Conservation (phyloP, 2,888 invertebrate genomes). For the Pantelozetes paolii region DNA sequence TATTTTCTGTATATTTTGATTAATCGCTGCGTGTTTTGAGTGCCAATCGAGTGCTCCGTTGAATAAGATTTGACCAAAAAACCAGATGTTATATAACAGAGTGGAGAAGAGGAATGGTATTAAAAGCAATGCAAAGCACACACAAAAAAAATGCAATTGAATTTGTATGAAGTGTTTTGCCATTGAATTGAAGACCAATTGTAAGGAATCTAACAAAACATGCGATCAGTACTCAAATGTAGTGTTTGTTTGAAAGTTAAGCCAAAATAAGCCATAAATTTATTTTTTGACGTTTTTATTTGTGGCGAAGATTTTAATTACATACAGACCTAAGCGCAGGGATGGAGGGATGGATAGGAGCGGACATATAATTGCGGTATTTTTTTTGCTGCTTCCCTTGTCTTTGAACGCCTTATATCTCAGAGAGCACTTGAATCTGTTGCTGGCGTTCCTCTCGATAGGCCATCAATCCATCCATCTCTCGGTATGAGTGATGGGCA, state of each 20-base stretch:
- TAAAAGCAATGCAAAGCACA: neutral
- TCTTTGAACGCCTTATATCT: neutral
- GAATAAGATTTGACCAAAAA: neutral
- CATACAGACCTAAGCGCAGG: neutral
- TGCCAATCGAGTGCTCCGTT: neutral
- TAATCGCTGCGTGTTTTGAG: neutral
- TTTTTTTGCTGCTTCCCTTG: neutral
- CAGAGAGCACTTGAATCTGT: neutral
- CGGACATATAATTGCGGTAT: constrained; percentile 25
- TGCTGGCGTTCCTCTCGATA: neutral
- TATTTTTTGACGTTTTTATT: constrained; percentile 25
- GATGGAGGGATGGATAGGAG: neutral
- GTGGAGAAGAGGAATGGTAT: neutral
- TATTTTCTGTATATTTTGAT: neutral
- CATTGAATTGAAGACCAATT: no score
- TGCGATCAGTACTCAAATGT: neutral
- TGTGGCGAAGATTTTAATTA: constrained; percentile 32
- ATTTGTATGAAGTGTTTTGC: neutral
- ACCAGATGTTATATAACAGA: constrained; percentile 14
- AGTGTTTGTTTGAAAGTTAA: neutral
- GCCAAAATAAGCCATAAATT: constrained; percentile 1
- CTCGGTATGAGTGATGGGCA: neutral
- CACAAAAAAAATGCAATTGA: neutral
- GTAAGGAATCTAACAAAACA: neutral
- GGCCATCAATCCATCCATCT: constrained; percentile 20